Evolutionary conservation across 2,113 vertebrate species (phyloP).

Genomic region (Forbesichthys papilliferus): DNA sequence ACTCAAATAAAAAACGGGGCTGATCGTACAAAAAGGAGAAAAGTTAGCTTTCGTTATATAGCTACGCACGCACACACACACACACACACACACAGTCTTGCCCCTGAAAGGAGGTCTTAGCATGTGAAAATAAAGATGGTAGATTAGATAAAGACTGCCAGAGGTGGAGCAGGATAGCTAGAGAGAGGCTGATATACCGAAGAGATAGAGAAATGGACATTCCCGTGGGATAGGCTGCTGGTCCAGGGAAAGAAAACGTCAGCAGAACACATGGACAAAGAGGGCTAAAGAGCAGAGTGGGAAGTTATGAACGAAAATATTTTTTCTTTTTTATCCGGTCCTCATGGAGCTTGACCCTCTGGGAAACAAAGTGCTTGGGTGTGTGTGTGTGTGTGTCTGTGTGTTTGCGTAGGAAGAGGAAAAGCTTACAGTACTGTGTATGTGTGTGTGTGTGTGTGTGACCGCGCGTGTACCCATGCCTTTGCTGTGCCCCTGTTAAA

Average conservation of each 20-base stretch:
- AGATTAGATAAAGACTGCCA: not conserved
- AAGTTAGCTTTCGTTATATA: not conserved
- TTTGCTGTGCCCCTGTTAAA: conserved; percentile 15
- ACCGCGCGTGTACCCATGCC: not conserved
- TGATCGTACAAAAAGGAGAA: not conserved
- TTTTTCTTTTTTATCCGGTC: not conserved
- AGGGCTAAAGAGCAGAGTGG: not conserved
- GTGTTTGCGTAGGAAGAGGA: not conserved
- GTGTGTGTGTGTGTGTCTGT: not conserved
- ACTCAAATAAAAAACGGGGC: not conserved
- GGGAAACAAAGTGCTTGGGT: conserved; percentile 1
- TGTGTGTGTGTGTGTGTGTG: not conserved
- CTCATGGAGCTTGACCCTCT: conserved; percentile 35
- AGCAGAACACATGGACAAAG: conserved; percentile 3
- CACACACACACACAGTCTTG: not conserved
- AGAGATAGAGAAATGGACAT: not conserved
- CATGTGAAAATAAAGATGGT: not conserved
- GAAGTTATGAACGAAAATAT: conserved; percentile 8
- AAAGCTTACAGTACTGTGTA: not conserved
- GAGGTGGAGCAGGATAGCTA: not conserved
- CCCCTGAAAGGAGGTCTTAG: conserved; percentile 22
- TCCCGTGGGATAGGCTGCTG: conserved; percentile 21
- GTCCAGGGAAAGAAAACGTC: conserved; percentile 6
- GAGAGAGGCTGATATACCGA: not conserved
- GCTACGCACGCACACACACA: too few species aligned